A percentile compares a stretch with the other conserved stretches of the same genome.
Conservation (phyloP, 1,140 invertebrate genomes). For the Rhagoletis zephyria region DNA sequence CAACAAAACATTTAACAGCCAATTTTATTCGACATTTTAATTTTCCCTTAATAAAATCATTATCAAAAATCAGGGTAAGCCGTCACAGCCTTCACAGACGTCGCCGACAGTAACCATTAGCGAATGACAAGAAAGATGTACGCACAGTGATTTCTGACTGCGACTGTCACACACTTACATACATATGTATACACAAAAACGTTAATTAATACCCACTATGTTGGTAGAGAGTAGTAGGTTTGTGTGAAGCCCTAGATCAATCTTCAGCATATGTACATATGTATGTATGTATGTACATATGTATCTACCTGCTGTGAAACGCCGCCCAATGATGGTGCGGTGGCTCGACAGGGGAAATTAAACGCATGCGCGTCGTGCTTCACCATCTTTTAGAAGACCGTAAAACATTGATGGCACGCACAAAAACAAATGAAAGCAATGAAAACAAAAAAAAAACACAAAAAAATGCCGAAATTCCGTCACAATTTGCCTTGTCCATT, state of each 20-base stretch:
- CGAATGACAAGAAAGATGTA: conserved; percentile 13
- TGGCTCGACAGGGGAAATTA: not conserved
- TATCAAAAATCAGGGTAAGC: not conserved
- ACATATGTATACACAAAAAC: too few relatives aligned
- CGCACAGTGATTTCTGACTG: conserved; percentile 1
- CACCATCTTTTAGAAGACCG: not conserved
- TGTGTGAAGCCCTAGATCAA: conserved; percentile 25
- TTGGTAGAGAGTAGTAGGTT: not conserved
- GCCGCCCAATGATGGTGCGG: not conserved
- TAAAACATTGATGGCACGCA: not conserved
- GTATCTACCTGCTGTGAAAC: conserved; percentile 40
- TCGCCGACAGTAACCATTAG: not conserved
- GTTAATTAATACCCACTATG: too few relatives aligned
- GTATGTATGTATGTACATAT: not conserved
- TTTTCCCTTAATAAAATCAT: conserved; percentile 29
- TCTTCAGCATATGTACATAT: not conserved
- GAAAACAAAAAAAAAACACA: not conserved
- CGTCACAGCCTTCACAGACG: not conserved
- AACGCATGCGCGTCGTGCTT: not conserved
- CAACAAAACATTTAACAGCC: not conserved
- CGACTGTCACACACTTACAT: too few relatives aligned
- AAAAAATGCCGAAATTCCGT: conserved; percentile 1
- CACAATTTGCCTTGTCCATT: not conserved
- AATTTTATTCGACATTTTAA: conserved; percentile 23
- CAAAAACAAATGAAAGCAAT: not conserved